These are phyloP conservation scores for Anaspis maculata DNA, from an alignment of 2,888 invertebrate species.

Conservation along the genomic window DNA sequence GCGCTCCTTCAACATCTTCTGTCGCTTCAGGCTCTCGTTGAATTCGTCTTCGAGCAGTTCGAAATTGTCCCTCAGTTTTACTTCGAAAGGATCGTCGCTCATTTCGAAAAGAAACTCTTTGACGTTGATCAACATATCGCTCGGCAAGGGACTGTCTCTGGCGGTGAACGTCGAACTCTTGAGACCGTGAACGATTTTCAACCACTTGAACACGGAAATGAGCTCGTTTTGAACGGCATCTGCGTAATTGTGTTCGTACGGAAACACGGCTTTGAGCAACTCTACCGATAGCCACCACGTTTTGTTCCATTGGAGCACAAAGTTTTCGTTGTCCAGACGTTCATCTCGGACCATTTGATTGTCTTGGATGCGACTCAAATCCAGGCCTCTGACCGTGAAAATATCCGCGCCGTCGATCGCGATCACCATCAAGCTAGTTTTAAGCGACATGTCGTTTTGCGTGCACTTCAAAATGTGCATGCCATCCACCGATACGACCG, in stretches of 20 bases:
- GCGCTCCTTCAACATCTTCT: slow-evolving; percentile 82
- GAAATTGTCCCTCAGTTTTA: slow-evolving; percentile 90
- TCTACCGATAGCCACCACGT: slow-evolving; percentile 60
- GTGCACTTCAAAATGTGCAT: slow-evolving; percentile 1
- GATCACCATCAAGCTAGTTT: slow-evolving; percentile 45
- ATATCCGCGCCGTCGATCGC: slow-evolving; percentile 66
- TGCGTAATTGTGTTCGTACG: slow-evolving; percentile 81
- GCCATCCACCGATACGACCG: slow-evolving; percentile 53
- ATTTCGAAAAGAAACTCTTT: slow-evolving; percentile 86
- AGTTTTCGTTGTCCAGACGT: slow-evolving; percentile 66
- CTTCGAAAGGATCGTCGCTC: slow-evolving; percentile 97
- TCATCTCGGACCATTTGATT: slow-evolving; percentile 61
- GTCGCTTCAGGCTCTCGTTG: slow-evolving; percentile 83
- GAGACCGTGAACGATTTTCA: slow-evolving; percentile 72
- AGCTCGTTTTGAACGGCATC: slow-evolving; percentile 83
- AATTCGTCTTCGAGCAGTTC: slow-evolving; percentile 93
- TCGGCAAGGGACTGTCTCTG: slow-evolving; percentile 63
- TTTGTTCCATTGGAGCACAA: slow-evolving; percentile 61
- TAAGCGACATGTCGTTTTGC: slow-evolving; percentile 8
- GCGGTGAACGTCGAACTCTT: slow-evolving; percentile 61
- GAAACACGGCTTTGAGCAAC: slow-evolving; percentile 65
- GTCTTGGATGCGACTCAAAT: slow-evolving; percentile 52
- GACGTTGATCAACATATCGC: slow-evolving; percentile 83
- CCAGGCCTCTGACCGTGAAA: slow-evolving; percentile 61
- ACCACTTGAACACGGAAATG: slow-evolving; percentile 89